Conservation (phyloP, 2,888 invertebrate genomes). For the Drosophila antonietae region DNA sequence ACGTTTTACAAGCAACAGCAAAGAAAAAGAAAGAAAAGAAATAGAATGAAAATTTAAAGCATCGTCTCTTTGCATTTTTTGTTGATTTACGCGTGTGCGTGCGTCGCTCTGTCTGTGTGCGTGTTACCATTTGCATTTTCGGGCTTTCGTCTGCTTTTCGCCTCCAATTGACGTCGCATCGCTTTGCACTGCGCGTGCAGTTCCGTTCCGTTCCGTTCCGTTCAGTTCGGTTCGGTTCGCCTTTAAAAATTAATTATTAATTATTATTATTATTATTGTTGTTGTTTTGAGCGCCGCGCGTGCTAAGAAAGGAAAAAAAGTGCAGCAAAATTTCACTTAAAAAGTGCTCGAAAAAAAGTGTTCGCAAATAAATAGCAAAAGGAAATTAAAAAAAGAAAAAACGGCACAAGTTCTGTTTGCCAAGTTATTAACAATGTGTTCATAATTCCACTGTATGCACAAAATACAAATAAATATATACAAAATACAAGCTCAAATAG, state of each 20-base stretch:
- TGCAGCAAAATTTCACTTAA: slow-evolving; percentile 40
- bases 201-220: slow-evolving; percentile 13
- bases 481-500: slow-evolving; percentile 66
- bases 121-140: slow-evolving; percentile 63
- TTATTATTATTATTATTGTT: slow-evolving; percentile 14
- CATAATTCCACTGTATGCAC: slow-evolving; percentile 62
- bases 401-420: slow-evolving; percentile 58
- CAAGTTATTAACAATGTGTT: slow-evolving; percentile 73
- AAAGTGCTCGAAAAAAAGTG: slow-evolving; percentile 41
- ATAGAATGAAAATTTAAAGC: slow-evolving; percentile 20
- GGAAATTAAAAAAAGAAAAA: slow-evolving; percentile 26
- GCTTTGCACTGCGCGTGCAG: slow-evolving; percentile 41
- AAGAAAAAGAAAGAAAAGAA: slow-evolving; percentile 12
- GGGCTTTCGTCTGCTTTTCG: slow-evolving; percentile 42
- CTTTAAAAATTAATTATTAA: slow-evolving; percentile 56
- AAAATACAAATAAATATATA: slow-evolving; percentile 56
- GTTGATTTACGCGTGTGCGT: slow-evolving; percentile 14
- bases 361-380: slow-evolving; percentile 1
- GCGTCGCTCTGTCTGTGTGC: slow-evolving; percentile 16
- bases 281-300: slow-evolving; percentile 19
- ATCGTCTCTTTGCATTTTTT: slow-evolving; percentile 22
- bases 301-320: slow-evolving; percentile 28
- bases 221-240: slow-evolving; percentile 11
- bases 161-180: slow-evolving; percentile 53
- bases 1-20: slow-evolving; percentile 63